A percentile compares a stretch with the other conserved stretches of the same genome.
phyloP scores from a whole-genome alignment of 2,888 invertebrate genomes.

The Pimpla rufipes region DNA sequence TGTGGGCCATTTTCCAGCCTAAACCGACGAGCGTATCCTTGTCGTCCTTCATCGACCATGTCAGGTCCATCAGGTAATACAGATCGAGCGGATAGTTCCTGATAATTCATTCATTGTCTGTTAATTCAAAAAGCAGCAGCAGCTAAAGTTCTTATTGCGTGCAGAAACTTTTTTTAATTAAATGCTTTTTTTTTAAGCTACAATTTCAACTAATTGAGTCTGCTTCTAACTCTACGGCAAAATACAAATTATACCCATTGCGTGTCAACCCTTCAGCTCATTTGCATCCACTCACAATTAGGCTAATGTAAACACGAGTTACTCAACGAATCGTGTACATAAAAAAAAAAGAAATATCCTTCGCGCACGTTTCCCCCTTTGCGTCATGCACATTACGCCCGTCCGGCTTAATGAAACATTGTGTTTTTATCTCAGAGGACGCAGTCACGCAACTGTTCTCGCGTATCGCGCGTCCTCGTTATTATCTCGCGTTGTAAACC shows the following conservation, averaged over 20 bases:
- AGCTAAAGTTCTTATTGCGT: not conserved
- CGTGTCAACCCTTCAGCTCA: conserved; percentile 11
- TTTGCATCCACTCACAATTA: conserved; percentile 25
- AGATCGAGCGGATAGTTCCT: conserved; percentile 95
- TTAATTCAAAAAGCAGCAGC: conserved; percentile 17
- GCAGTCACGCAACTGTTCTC: conserved; percentile 26
- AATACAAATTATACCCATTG: not conserved
- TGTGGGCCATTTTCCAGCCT: conserved; percentile 87
- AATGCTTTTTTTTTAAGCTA: too few species aligned
- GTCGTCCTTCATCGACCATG: conserved; percentile 95
- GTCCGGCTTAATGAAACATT: not conserved
- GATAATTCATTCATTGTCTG: conserved; percentile 33
- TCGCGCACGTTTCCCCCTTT: not conserved
- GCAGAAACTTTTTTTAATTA: not conserved
- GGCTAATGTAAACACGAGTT: conserved; percentile 24
- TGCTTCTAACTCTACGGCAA: not conserved
- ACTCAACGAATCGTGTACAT: conserved; percentile 2
- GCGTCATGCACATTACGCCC: not conserved
- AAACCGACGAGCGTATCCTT: conserved; percentile 91
- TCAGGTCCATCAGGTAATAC: conserved; percentile 96
- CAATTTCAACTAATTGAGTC: not conserved
- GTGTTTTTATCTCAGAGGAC: conserved; percentile 1
- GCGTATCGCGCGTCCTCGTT: not conserved
- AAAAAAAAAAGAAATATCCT: not conserved
- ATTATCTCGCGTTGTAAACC: not conserved